Base-by-base conservation (phyloP, 2,888 invertebrate genomes). In the Mesopsocus fuscifrons region DNA sequence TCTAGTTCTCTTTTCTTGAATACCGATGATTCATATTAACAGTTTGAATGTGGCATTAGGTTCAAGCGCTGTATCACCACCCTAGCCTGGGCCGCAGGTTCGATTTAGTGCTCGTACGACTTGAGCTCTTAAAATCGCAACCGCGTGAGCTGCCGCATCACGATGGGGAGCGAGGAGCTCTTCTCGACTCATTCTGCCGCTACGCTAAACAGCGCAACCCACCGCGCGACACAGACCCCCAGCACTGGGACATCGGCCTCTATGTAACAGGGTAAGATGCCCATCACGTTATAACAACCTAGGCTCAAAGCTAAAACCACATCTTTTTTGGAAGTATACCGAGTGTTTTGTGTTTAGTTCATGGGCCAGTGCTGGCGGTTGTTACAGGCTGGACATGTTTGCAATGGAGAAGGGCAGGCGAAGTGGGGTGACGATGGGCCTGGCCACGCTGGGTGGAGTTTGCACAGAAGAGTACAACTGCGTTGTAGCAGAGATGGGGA, bases 241-340 rank as follows among this genome's bases (percentile, higher is more conserved):
- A 72, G 42, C 82, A 83, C 55, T 83, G 82, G 82, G 83, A 84
- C 55, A 76, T 83, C 69, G 81, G 72, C 1, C 60, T 83, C 3
- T 74, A 81, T 45, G 64, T 83, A 32, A 81, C 83, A 16, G 82
- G 81, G 68, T 75, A 63, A 59, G 40, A n/a, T n/a, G n/a, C n/a
- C n/a, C n/a, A n/a, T n/a, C n/a, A n/a, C n/a, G n/a, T n/a, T n/a
- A n/a, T n/a, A n/a, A n/a, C n/a, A n/a, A n/a, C 17, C 2, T 43
- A 44, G 9, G 17, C 43, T 11, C 15, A 43, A 45, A 43, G 20
- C 6, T 42, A 8, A 22, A 15, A 17, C 6, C 16, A 17, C 15
- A 42, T 17, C 17, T 43, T 45, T 16, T 16, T 9, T 44, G 15
- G 5, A 43, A 23, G 16, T 21, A 20, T n/a, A 46, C 17, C 23